phyloP scores from a whole-genome alignment of 2,888 invertebrate genomes.

The Drosophila sordidula region DNA sequence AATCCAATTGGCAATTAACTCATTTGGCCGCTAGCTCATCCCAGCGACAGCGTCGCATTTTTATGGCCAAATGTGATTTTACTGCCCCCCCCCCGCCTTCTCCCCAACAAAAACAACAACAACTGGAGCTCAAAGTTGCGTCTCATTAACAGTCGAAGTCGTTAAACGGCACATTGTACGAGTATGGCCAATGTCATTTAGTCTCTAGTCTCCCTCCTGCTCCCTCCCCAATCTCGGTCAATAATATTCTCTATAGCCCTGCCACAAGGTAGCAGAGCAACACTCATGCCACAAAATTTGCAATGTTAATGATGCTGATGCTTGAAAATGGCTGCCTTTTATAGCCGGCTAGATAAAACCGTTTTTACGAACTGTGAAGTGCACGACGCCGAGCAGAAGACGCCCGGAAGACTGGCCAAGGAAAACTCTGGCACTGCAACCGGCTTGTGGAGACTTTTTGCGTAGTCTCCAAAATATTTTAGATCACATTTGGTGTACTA shows the following conservation, averaged over 20 bases:
- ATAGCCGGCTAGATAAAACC: constrained; percentile 49
- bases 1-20: constrained; percentile 79
- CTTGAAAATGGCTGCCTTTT: constrained; percentile 40
- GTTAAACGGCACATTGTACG: constrained; percentile 69
- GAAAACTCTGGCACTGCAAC: not conserved
- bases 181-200: constrained; percentile 56
- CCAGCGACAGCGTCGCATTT: constrained; percentile 39
- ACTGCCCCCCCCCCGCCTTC: constrained; percentile 32
- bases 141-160: constrained; percentile 78
- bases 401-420: not conserved
- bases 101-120: not conserved
- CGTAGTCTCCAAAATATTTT: no score
- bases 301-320: constrained; percentile 57
- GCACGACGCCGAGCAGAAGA: constrained; percentile 24
- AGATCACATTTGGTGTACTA: no score
- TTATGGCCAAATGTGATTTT: constrained; percentile 72
- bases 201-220: not conserved
- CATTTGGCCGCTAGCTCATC: constrained; percentile 60
- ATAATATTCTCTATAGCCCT: constrained; percentile 56
- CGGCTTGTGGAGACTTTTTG: not conserved
- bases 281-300: constrained; percentile 43
- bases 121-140: constrained; percentile 48
- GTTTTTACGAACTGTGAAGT: constrained; percentile 51
- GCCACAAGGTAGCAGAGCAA: constrained; percentile 17
- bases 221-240: constrained; percentile 41